Percentiles rank a stretch among this genome's conserved stretches.
These are phyloP conservation scores for Chalcosyrphus nemorum DNA, from an alignment of 2,888 invertebrate species.

Conservation along the genomic window DNA sequence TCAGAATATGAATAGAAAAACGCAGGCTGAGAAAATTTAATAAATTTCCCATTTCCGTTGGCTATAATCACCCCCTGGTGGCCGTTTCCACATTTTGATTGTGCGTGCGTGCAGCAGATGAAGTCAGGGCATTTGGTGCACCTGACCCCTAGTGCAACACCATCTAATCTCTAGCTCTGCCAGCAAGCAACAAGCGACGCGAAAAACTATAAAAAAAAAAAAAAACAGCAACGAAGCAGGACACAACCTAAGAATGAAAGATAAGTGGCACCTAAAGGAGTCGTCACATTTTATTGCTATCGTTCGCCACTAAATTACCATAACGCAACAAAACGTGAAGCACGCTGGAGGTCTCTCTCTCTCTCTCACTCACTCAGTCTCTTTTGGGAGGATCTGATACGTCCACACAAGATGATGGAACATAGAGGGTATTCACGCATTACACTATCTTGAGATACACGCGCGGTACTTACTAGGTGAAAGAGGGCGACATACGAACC, in stretches of 20 bases:
- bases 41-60: slow-evolving; percentile 70
- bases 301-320: slow-evolving; percentile 67
- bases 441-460: slow-evolving; percentile 9
- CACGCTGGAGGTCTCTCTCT: slow-evolving; percentile 27
- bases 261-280: slow-evolving; percentile 71
- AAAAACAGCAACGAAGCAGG: slow-evolving; percentile 19
- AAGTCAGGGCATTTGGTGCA: slow-evolving; percentile 8
- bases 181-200: slow-evolving; percentile 16
- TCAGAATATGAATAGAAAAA: slow-evolving; percentile 26
- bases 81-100: slow-evolving; percentile 49
- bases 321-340: slow-evolving; percentile 70
- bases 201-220: slow-evolving; percentile 5
- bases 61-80: slow-evolving; percentile 29
- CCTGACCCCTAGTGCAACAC: slow-evolving; percentile 42
- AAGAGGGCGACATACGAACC: background rate
- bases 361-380: no score
- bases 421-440: slow-evolving; percentile 56
- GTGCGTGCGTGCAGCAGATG: slow-evolving; percentile 53
- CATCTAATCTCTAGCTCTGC: background rate
- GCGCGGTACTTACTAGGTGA: no score
- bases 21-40: slow-evolving; percentile 46
- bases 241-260: slow-evolving; percentile 37
- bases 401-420: background rate
- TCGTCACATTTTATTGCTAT: slow-evolving; percentile 71
- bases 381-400: slow-evolving; percentile 47